phyloP scores from a whole-genome alignment of 2,113 vertebrate species.

The Cygnus buccinator region DNA sequence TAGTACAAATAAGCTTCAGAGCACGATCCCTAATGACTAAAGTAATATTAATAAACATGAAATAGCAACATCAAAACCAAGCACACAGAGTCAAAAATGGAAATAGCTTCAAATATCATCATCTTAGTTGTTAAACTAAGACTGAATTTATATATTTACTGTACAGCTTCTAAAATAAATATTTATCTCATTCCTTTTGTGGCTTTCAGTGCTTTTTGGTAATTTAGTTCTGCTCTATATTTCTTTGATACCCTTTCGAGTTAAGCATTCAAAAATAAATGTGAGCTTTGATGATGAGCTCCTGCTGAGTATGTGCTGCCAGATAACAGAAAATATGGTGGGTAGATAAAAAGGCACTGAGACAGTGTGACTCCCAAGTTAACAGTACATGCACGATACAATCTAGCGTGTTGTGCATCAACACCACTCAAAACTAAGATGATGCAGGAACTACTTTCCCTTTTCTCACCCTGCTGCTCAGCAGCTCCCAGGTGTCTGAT shows the following conservation, averaged over 20 bases:
- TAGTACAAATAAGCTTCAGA: background rate
- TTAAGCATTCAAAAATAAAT: background rate
- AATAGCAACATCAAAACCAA: background rate
- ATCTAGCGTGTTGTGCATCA: background rate
- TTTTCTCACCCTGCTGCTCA: background rate
- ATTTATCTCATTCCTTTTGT: background rate
- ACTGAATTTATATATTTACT: background rate
- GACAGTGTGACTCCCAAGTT: background rate
- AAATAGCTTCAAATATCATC: background rate
- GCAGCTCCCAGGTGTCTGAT: background rate
- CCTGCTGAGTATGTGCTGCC: background rate
- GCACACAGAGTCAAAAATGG: background rate
- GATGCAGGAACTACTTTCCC: background rate
- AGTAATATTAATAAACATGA: background rate
- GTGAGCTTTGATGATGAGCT: background rate
- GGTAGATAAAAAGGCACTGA: background rate
- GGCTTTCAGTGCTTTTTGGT: background rate
- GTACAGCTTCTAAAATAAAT: background rate
- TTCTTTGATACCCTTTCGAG: background rate
- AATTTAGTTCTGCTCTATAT: background rate
- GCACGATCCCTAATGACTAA: background rate
- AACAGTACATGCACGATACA: background rate
- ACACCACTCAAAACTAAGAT: background rate
- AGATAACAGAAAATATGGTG: background rate
- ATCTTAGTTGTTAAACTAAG: background rate